These are phyloP conservation scores for Rhinogobius similis DNA, from an alignment of 2,113 vertebrate genomes.

Conservation along the genomic window DNA sequence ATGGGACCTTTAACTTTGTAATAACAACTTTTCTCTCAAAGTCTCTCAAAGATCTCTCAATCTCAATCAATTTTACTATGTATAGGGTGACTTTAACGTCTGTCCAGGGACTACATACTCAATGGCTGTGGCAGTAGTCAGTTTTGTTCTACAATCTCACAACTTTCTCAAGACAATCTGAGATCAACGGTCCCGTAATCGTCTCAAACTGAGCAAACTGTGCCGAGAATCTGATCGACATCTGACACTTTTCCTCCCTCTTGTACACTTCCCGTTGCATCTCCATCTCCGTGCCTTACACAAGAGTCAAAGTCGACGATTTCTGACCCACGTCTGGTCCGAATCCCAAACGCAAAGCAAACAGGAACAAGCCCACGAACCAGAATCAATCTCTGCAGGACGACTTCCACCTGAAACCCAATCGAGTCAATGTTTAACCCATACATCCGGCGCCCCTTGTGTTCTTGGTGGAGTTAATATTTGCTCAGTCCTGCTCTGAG, in stretches of 20 bases:
- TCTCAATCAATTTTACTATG: no score
- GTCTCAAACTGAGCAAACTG: neutral
- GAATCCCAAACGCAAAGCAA: slow-evolving; percentile 52
- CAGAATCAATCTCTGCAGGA: slow-evolving; percentile 65
- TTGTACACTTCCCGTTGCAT: slow-evolving; percentile 19
- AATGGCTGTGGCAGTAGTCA: no score
- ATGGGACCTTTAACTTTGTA: no score
- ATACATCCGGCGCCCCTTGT: slow-evolving; percentile 18
- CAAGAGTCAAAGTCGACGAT: slow-evolving; percentile 36
- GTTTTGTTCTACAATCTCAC: no score
- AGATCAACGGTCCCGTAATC: no score
- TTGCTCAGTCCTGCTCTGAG: slow-evolving; percentile 33
- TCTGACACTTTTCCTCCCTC: neutral
- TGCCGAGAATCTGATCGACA: no score
- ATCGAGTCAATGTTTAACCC: slow-evolving; percentile 54
- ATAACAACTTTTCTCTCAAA: no score
- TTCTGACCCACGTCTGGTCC: slow-evolving; percentile 43
- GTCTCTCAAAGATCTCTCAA: no score
- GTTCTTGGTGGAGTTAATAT: slow-evolving; percentile 55
- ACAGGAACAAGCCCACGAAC: slow-evolving; percentile 42
- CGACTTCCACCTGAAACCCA: slow-evolving; percentile 61
- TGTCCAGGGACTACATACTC: no score
- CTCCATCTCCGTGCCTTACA: slow-evolving; percentile 37
- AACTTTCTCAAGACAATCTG: no score
- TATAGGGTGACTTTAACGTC: no score